Evolutionary conservation across 2,113 vertebrate genomes (phyloP).

Genomic region (Tenebrosternarchus preto): DNA sequence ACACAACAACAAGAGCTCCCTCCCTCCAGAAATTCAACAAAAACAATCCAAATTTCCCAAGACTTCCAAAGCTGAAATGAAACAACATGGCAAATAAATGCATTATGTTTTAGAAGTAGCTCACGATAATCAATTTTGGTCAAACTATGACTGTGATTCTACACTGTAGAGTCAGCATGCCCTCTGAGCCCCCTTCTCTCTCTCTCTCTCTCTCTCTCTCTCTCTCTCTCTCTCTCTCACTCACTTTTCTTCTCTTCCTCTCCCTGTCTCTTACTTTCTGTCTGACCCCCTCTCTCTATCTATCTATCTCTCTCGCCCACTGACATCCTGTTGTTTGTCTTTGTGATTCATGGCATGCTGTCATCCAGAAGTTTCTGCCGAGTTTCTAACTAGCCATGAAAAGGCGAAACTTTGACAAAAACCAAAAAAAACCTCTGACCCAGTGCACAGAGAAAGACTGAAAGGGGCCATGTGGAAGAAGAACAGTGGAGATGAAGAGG

Average conservation of each 20-base stretch:
- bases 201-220: neutral
- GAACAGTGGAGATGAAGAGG: neutral
- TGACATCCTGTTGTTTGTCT: conserved; percentile 9
- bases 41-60: neutral
- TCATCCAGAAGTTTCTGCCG: conserved; percentile 9
- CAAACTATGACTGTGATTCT: conserved; percentile 7
- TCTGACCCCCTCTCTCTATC: neutral
- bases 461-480: neutral
- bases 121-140: conserved; percentile 1
- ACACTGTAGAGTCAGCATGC: conserved; percentile 5
- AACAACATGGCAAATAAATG: neutral
- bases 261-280: too few relatives aligned
- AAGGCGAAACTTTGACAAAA: conserved; percentile 10
- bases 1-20: too few relatives aligned
- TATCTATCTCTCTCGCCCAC: neutral
- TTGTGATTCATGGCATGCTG: conserved; percentile 38
- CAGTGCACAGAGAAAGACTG: conserved; percentile 22
- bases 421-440: conserved; percentile 20
- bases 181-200: neutral
- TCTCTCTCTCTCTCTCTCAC: conserved; percentile 9
- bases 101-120: neutral
- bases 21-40: neutral
- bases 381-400: conserved; percentile 10
- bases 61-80: neutral
- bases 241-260: neutral